phyloP scores from a whole-genome alignment of 1,140 invertebrate species.

The Latrodectus geometricus region DNA sequence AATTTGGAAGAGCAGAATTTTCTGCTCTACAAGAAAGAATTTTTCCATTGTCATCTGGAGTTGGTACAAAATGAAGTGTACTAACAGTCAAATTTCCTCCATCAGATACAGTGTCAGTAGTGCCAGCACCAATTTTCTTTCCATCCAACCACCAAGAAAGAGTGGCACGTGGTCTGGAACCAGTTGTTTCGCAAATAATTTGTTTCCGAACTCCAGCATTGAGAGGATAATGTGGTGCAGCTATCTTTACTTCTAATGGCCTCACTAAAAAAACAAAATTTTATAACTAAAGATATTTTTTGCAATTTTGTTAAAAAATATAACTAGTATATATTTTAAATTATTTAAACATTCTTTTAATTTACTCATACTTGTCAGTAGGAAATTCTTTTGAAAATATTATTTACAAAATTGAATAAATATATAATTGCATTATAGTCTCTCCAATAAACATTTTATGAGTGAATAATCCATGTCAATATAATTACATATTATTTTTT shows the following conservation, averaged over 20 bases:
- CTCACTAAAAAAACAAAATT: slow-evolving; percentile 76
- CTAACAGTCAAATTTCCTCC: slow-evolving; percentile 63
- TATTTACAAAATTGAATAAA: too few relatives aligned
- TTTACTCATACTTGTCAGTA: too few relatives aligned
- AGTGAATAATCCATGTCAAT: too few relatives aligned
- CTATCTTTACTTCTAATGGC: slow-evolving; percentile 83
- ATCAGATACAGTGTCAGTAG: slow-evolving; percentile 61
- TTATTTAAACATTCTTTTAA: too few relatives aligned
- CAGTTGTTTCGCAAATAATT: slow-evolving; percentile 64
- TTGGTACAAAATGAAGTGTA: slow-evolving; percentile 70
- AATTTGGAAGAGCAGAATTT: slow-evolving; percentile 75
- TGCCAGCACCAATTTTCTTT: slow-evolving; percentile 55
- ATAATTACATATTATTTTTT: too few relatives aligned
- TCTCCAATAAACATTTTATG: too few relatives aligned
- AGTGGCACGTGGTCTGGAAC: slow-evolving; percentile 64
- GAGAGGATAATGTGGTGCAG: slow-evolving; percentile 57
- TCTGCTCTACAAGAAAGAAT: slow-evolving; percentile 85
- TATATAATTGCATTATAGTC: too few relatives aligned
- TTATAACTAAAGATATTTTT: slow-evolving; percentile 1
- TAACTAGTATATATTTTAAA: too few relatives aligned
- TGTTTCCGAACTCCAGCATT: slow-evolving; percentile 63
- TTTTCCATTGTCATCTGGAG: slow-evolving; percentile 84
- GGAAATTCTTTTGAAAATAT: too few relatives aligned
- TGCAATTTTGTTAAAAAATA: neutral
- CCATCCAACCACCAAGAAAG: slow-evolving; percentile 65